Evolutionary conservation across 2,113 vertebrate species (phyloP).

Genomic region (Collichthys lucidus): DNA sequence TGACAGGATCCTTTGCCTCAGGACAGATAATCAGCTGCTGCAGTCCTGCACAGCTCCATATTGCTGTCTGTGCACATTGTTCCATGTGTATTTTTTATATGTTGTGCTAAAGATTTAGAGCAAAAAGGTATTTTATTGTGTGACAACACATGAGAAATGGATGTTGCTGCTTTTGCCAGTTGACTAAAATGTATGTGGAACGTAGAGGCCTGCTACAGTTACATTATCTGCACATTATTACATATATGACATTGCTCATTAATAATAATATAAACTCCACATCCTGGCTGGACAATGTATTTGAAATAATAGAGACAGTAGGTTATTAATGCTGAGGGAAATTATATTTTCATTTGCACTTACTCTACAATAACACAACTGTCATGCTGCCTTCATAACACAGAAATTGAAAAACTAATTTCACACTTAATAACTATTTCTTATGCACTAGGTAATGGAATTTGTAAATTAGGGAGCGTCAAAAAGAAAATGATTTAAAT

Average conservation of each 20-base stretch:
- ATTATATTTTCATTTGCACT: neutral
- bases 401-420: neutral
- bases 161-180: neutral
- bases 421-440: neutral
- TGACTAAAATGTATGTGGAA: neutral
- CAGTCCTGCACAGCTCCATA: neutral
- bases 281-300: neutral
- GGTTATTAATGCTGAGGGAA: neutral
- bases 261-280: neutral
- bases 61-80: neutral
- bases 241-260: no score
- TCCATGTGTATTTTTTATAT: neutral
- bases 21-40: constrained; percentile 22
- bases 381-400: no score
- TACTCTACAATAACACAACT: no score
- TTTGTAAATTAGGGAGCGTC: no score
- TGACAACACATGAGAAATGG: neutral
- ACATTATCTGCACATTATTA: no score
- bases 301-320: neutral
- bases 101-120: neutral
- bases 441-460: no score
- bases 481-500: neutral
- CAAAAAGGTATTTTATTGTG: no score
- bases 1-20: constrained; percentile 20
- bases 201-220: neutral